Evolutionary conservation across 2,888 invertebrate species (phyloP), one percentile per base, ranked within the genome.

Genomic region (Caenorhabditis sp.): DNA sequence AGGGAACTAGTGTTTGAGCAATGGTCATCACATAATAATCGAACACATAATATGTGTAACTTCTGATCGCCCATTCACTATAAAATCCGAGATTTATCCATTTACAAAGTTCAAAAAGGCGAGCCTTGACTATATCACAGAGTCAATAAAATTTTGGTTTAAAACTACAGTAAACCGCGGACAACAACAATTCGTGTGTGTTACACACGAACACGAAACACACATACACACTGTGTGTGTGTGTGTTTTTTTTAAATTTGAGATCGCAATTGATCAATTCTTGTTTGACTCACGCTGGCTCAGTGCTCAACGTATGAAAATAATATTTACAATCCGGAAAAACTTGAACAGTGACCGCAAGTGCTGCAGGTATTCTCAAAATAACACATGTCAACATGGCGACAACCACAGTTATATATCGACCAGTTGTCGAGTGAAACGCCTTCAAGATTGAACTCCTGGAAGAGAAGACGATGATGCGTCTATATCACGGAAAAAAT

Each of bases 1-100:
- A 86, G 27, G 86, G 86, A 51, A 86, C 66, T 57, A 86, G 58
- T 8, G 84, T 85, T 62, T 86, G 86, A 14, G 83, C 81, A 60
- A 86, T 77, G 1, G 81, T 79, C 73, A 86, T 76, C 17, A 84
- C 64, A 64, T 86, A 81, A 58, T 84, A 86, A 66, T 86, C 86
- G 70, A 84, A 86, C 31, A 85, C 58, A 64, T 82, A 69, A 58
- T 80, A 86, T 19, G 51, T 24, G 1, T 63, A 27, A 58, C 76
- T 76, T 4, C 64, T 43, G 12, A 50, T 58, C 19, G 66, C 69
- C 79, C 77, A 77, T 53, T 67, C 43, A 36, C 76, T 76, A 14
- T 2, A 21, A 58, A n/a, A n/a, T n/a, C n/a, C n/a, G n/a, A n/a
- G n/a, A n/a, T n/a, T n/a, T n/a, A n/a, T n/a, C n/a, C n/a, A n/a